These are phyloP conservation scores for Apamea sordens DNA, from an alignment of 2,888 invertebrate species.

Conservation along the genomic window DNA sequence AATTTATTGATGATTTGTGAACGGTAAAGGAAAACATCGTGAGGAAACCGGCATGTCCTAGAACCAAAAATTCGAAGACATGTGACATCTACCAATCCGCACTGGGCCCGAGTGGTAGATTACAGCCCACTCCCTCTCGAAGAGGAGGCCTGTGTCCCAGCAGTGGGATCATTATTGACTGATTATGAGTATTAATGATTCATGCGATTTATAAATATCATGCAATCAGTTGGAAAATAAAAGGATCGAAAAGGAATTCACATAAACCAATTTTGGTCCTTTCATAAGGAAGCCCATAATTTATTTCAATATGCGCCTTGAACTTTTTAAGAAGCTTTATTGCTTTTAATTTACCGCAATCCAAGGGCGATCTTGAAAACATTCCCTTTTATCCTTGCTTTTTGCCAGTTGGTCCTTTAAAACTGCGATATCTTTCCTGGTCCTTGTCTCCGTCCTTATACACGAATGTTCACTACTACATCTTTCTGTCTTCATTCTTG, in stretches of 20 bases:
- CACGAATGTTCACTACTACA: rapidly evolving
- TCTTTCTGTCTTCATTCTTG: background rate
- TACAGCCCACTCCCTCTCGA: no score
- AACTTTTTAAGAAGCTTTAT: constrained; percentile 6
- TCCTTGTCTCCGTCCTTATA: no score
- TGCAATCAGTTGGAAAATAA: background rate
- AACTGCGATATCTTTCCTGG: no score
- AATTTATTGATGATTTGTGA: background rate
- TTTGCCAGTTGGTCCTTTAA: background rate
- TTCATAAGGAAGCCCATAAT: constrained; percentile 2
- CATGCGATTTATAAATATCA: background rate
- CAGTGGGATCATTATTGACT: no score
- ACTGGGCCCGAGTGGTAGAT: no score
- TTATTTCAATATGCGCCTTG: background rate
- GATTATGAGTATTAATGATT: background rate
- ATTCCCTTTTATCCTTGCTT: background rate
- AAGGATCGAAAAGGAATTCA: background rate
- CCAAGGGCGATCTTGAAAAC: constrained; percentile 1
- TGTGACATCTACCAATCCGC: no score
- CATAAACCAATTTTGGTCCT: background rate
- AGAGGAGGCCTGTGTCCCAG: no score
- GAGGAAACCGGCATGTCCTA: no score
- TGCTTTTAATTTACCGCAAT: background rate
- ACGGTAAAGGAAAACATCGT: no score
- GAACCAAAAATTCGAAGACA: no score